Percentiles rank a stretch among this genome's conserved stretches.
These are phyloP conservation scores for Mesoclemmys tuberculata DNA, from an alignment of 2,113 vertebrate species.

Conservation along the genomic window DNA sequence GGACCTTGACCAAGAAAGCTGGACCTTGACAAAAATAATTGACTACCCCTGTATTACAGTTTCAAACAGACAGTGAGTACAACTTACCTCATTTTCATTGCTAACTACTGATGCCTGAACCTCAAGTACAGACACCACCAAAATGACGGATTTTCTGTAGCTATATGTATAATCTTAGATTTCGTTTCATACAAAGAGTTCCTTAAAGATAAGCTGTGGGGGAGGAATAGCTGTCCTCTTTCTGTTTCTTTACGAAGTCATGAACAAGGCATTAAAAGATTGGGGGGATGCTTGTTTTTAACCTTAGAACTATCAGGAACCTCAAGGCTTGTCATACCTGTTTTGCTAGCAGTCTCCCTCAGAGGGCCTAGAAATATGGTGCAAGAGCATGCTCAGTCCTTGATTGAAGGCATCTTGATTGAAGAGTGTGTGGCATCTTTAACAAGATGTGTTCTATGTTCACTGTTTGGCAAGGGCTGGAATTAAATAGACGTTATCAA, in stretches of 20 bases:
- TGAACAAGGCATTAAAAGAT: not conserved
- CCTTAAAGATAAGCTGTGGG: constrained; percentile 51
- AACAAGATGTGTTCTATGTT: not conserved
- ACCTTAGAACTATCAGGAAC: not conserved
- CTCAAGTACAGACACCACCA: constrained; percentile 53
- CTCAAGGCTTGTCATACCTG: constrained; percentile 16
- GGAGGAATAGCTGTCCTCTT: constrained; percentile 25
- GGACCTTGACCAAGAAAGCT: no score
- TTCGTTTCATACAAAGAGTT: constrained; percentile 18
- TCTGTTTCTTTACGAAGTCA: constrained; percentile 37
- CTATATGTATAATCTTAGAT: constrained; percentile 40
- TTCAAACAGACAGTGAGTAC: not conserved
- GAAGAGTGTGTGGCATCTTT: not conserved
- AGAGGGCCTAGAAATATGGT: not conserved
- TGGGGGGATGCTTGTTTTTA: not conserved
- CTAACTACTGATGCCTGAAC: not conserved
- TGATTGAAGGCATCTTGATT: not conserved
- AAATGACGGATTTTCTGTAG: constrained; percentile 37
- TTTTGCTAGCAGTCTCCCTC: constrained; percentile 6
- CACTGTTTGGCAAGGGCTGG: constrained; percentile 31
- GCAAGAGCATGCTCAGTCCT: not conserved
- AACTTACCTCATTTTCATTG: not conserved
- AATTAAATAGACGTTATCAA: not conserved
- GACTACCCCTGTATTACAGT: not conserved
- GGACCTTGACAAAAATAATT: no score